phyloP scores from a whole-genome alignment of 2,797 vertebrate genomes.

The Characodon lateralis region DNA sequence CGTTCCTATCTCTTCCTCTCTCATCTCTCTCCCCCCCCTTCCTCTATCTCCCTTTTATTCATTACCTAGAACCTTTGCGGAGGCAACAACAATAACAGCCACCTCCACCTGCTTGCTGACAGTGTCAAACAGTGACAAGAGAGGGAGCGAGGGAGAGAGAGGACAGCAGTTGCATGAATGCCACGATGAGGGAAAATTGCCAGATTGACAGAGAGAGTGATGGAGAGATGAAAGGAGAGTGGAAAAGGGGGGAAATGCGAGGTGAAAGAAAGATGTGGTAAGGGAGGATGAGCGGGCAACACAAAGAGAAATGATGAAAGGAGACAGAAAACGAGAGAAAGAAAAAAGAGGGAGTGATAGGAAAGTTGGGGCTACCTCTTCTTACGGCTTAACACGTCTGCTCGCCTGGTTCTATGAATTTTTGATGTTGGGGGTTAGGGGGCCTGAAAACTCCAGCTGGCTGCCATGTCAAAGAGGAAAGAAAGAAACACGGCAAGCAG shows the following conservation, averaged over 20 bases:
- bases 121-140: constrained; percentile 74
- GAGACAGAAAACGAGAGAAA: constrained; percentile 56
- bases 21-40: constrained; percentile 60
- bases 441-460: constrained; percentile 63
- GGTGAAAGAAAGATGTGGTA: constrained; percentile 48
- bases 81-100: constrained; percentile 77
- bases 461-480: constrained; percentile 58
- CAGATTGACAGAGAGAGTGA: constrained; percentile 71
- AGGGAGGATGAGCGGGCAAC: constrained; percentile 45
- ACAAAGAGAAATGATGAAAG: constrained; percentile 70
- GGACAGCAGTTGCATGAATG: constrained; percentile 62
- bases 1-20: constrained; percentile 61
- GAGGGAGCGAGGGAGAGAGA: constrained; percentile 40
- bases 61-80: constrained; percentile 73
- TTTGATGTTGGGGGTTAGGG: constrained; percentile 60
- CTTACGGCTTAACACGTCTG: constrained; percentile 44
- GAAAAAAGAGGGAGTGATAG: constrained; percentile 49
- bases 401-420: constrained; percentile 71
- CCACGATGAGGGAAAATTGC: constrained; percentile 72
- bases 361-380: constrained; percentile 44
- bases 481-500: constrained; percentile 44
- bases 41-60: constrained; percentile 73
- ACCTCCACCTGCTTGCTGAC: constrained; percentile 76
- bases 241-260: constrained; percentile 51
- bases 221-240: constrained; percentile 71